Evolutionary conservation across 2,113 vertebrate species (phyloP), one percentile per base, ranked within the genome.

Genomic region (Centropus unirufus): DNA sequence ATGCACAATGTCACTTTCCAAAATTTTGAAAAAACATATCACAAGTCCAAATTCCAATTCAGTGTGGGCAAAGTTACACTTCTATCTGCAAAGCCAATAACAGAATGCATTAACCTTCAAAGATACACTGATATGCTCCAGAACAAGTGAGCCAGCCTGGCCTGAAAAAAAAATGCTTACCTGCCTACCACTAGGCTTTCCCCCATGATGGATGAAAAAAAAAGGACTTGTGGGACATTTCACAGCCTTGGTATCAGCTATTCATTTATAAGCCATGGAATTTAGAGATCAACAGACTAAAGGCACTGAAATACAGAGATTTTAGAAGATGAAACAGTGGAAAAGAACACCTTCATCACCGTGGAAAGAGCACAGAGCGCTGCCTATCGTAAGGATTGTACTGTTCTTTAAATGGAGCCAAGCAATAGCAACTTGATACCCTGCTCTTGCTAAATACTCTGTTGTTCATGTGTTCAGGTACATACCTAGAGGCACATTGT

Each of bases 371-470:
- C 11, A 66, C 21, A 83, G 49, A 92, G 47, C 20, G 36, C 87
- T 83, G 55, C 83, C 46, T 87, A 8, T 40, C 34, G 26, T 67
- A 94, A 92, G 32, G 63, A 46, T 7, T 69, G 52, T 66, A 58
- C 29, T 69, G 52, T 68, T 96, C 85, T 78, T 67, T 52, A 89
- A 94, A 83, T 6, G 39, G 27, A 94, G 88, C 73, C 83, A 96
- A 83, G n/a, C 30, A 63, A 86, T 34, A 86, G 94, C 54, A 94
- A 90, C 36, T n/a, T 70, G 64, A 94, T 81, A 93, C 39, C 15
- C n/a, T 64, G 40, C 42, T 75, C 42, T 75, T 92, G 34, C 79
- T 88, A 94, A 95, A 90, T 86, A 88, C 72, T 67, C 55, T 32
- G 42, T 75, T 75, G 87, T 88, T 88, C 74, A 5, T 22, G 42